A percentile compares a stretch with the other conserved stretches of the same genome.
Conservation (phyloP, 2,888 invertebrate species). For the Lysandra bellargus region DNA sequence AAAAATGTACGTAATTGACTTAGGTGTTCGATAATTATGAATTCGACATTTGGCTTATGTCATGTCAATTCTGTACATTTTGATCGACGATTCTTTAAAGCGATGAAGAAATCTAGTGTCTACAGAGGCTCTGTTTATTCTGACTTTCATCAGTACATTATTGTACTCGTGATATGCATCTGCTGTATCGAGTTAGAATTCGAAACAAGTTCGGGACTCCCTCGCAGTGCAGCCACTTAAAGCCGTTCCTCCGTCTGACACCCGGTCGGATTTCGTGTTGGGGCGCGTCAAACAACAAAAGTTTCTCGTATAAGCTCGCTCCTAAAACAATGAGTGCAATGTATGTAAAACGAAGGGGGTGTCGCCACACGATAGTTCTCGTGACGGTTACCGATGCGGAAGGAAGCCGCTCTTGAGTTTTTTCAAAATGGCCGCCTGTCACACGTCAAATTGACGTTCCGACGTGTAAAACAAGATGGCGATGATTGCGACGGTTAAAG, state of each 20-base stretch:
- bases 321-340: conserved; percentile 78
- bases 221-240: conserved; percentile 44
- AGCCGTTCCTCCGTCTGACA: conserved; percentile 51
- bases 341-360: conserved; percentile 76
- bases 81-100: no score
- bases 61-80: no score
- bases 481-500: conserved; percentile 18
- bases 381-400: conserved; percentile 74
- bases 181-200: conserved; percentile 32
- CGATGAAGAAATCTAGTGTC: no score
- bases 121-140: not conserved
- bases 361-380: conserved; percentile 73
- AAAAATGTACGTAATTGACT: no score
- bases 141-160: not conserved
- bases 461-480: conserved; percentile 73
- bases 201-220: conserved; percentile 36
- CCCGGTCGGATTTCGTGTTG: conserved; percentile 55
- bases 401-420: conserved; percentile 77
- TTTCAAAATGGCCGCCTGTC: conserved; percentile 78
- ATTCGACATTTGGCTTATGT: no score
- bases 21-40: no score
- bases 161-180: conserved; percentile 14
- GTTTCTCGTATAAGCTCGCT: conserved; percentile 64
- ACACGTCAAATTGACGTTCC: conserved; percentile 67
- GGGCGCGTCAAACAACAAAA: conserved; percentile 67